Evolutionary conservation across 2,888 invertebrate genomes (phyloP), one percentile per base, ranked within the genome.

Genomic region (Trichacis sp.): DNA sequence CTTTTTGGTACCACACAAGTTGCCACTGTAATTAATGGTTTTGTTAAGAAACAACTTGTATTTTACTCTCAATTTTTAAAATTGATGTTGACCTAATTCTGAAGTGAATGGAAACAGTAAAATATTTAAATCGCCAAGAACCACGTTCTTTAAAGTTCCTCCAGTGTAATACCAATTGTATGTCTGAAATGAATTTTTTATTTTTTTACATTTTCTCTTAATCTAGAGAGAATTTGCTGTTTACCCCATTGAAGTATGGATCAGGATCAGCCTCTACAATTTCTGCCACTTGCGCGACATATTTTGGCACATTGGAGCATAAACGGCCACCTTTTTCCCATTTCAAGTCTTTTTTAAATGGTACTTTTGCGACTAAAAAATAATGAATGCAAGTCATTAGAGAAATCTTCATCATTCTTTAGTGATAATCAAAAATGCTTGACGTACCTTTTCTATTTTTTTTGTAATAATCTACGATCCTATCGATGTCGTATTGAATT

Each of bases 131-230:
- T 63, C 58, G 43, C 71, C 71, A 11, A 78, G 58, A 9, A 12
- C 19, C 6, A 80, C 29, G 57, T 65, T 68, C 17, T 71, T 71
- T 38, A 84, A 54, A 2, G 79, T 68, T 55, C 84, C 84, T 51
- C 84, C 83, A 24, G 77, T 79, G 45, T 79, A 80, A 58, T 83
- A 83, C 82, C 83, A 84, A 61, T 84, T 83, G 55, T 83, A 83
- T 40, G 60, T 68, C 81, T 81, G 20, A 74, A 75, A 46, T 12
- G 11, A n/a, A 24, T 18, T n/a, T n/a, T n/a, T n/a, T n/a, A n/a
- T n/a, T n/a, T n/a, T n/a, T n/a, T n/a, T n/a, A n/a, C n/a, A n/a
- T n/a, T n/a, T n/a, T n/a, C n/a, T n/a, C n/a, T n/a, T n/a, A n/a
- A n/a, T n/a, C n/a, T n/a, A n/a, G n/a, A n/a, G n/a, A n/a, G n/a